These are phyloP conservation scores for Sitophilus oryzae DNA, from an alignment of 1,140 invertebrate species.

Conservation along the genomic window DNA sequence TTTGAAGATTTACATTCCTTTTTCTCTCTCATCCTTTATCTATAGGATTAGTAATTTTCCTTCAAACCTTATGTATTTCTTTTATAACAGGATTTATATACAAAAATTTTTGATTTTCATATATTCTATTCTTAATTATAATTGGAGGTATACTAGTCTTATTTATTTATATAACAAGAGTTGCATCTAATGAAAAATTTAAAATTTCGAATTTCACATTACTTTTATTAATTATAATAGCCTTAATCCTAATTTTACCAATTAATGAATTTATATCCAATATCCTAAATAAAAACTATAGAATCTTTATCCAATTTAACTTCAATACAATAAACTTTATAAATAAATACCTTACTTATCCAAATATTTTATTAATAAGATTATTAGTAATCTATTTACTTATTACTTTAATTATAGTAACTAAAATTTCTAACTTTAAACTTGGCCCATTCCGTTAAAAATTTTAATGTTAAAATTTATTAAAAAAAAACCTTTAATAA, in stretches of 20 bases:
- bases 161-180: conserved; percentile 53
- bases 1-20: conserved; percentile 43
- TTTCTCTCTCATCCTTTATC: conserved; percentile 48
- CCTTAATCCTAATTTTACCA: too few relatives aligned
- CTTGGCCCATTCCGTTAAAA: conserved; percentile 45
- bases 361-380: conserved; percentile 36
- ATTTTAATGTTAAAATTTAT: conserved; percentile 47
- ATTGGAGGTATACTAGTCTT: conserved; percentile 52
- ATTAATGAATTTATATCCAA: too few relatives aligned
- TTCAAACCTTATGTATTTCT: conserved; percentile 46
- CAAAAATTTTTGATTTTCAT: conserved; percentile 47
- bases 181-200: conserved; percentile 50
- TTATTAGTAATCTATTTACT: conserved; percentile 49
- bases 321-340: too few relatives aligned
- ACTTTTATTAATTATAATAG: too few relatives aligned
- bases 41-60: conserved; percentile 47
- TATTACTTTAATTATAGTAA: conserved; percentile 46
- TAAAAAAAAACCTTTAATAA: conserved; percentile 43
- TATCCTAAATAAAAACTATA: too few relatives aligned
- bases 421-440: conserved; percentile 46
- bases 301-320: too few relatives aligned
- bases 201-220: too few relatives aligned
- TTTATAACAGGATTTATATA: conserved; percentile 42
- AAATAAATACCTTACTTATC: conserved; percentile 24
- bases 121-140: conserved; percentile 51